Evolutionary conservation across 2,888 invertebrate species (phyloP).

Genomic region (Rutpela maculata): DNA sequence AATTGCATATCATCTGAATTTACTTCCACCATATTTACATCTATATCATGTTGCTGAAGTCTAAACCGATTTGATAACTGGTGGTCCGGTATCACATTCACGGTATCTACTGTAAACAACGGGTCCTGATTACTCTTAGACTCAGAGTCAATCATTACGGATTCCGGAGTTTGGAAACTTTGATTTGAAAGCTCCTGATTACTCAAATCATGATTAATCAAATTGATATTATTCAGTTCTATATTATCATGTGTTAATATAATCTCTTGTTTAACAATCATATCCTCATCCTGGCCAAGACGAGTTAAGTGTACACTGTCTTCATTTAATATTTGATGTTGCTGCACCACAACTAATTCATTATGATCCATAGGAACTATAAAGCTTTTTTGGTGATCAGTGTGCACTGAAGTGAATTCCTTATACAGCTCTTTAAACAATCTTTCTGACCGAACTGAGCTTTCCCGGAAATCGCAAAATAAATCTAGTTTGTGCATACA

Average conservation of each 20-base stretch:
- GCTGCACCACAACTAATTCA: slow-evolving; percentile 67
- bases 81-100: slow-evolving; percentile 66
- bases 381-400: slow-evolving; percentile 44
- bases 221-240: slow-evolving; percentile 67
- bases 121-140: slow-evolving; percentile 55
- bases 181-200: slow-evolving; percentile 69
- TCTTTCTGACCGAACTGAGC: slow-evolving; percentile 76
- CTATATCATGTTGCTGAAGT: slow-evolving; percentile 59
- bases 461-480: slow-evolving; percentile 77
- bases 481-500: slow-evolving; percentile 78
- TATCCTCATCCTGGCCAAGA: slow-evolving; percentile 65
- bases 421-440: slow-evolving; percentile 73
- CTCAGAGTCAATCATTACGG: slow-evolving; percentile 62
- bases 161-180: slow-evolving; percentile 64
- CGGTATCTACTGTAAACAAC: slow-evolving; percentile 64
- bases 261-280: slow-evolving; percentile 69
- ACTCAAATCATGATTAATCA: slow-evolving; percentile 68
- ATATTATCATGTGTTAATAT: slow-evolving; percentile 67
- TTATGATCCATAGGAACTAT: slow-evolving; percentile 56
- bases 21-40: slow-evolving; percentile 50
- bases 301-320: slow-evolving; percentile 64
- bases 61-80: slow-evolving; percentile 64
- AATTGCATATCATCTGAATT: slow-evolving; percentile 37
- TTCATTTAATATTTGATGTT: slow-evolving; percentile 65
- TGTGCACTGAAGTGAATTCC: slow-evolving; percentile 59